phyloP scores from a whole-genome alignment of 2,888 invertebrate genomes.

The Euclidia mi region DNA sequence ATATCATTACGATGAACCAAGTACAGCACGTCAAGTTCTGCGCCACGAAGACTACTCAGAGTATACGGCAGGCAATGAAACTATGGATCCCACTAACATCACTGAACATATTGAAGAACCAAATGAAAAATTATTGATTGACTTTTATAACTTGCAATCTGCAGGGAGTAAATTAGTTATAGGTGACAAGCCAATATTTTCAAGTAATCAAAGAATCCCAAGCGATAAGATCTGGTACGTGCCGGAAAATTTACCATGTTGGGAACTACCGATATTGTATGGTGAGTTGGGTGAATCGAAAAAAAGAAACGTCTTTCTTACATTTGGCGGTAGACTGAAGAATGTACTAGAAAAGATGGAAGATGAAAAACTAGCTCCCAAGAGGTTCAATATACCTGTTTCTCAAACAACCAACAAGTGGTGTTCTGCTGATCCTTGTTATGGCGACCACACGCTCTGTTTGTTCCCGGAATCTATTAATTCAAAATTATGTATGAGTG shows the following conservation, averaged over 20 bases:
- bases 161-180: constrained; percentile 53
- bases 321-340: constrained; percentile 62
- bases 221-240: constrained; percentile 72
- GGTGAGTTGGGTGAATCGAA: constrained; percentile 64
- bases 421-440: constrained; percentile 80
- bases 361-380: constrained; percentile 14
- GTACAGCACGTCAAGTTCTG: constrained; percentile 7
- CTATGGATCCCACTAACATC: constrained; percentile 25
- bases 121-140: constrained; percentile 49
- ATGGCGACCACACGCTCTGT: constrained; percentile 84
- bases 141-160: constrained; percentile 75
- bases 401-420: constrained; percentile 70
- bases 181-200: background rate
- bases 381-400: constrained; percentile 30
- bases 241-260: constrained; percentile 78
- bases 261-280: constrained; percentile 78
- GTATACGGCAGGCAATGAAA: background rate
- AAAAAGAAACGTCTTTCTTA: constrained; percentile 67
- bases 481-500: constrained; percentile 70
- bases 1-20: constrained; percentile 16
- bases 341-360: constrained; percentile 63
- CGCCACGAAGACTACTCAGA: constrained; percentile 11
- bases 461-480: constrained; percentile 64
- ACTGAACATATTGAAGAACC: constrained; percentile 32
- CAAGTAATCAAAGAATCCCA: constrained; percentile 6